Percentiles rank a stretch among this genome's conserved stretches.
Conservation (phyloP, 1,140 invertebrate genomes). For the Lasaia peninsularis region DNA sequence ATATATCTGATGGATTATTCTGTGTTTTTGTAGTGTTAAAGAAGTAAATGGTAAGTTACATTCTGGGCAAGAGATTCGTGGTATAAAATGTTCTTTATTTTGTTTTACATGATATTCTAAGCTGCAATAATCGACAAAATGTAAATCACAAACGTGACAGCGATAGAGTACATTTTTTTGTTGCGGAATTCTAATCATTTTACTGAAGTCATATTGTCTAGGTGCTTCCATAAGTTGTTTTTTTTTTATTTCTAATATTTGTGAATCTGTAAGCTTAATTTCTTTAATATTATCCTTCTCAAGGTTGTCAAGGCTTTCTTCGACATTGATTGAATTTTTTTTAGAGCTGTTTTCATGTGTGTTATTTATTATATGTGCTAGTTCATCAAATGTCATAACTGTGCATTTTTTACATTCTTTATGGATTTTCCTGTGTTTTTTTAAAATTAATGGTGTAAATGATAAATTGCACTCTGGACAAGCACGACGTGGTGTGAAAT, state of each 20-base stretch:
- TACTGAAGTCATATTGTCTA: too few species aligned
- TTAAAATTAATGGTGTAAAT: not conserved
- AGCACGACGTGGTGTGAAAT: not conserved
- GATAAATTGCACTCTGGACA: not conserved
- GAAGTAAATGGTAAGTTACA: not conserved
- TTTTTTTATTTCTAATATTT: too few species aligned
- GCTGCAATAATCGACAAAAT: not conserved
- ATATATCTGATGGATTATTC: not conserved
- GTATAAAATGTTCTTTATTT: not conserved
- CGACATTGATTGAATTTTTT: not conserved
- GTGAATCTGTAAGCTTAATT: not conserved
- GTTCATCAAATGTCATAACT: not conserved
- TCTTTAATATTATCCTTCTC: not conserved
- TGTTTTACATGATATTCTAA: not conserved
- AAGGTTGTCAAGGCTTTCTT: not conserved
- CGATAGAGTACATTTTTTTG: not conserved
- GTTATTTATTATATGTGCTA: not conserved
- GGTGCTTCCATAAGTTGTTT: too few species aligned
- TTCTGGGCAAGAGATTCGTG: not conserved
- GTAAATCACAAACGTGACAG: slow-evolving; percentile 15
- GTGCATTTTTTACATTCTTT: not conserved
- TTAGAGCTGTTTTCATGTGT: not conserved
- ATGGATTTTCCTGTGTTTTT: slow-evolving; percentile 2
- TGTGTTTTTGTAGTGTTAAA: not conserved
- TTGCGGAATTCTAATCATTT: too few species aligned